Conservation (phyloP, 2,888 invertebrate species). For the Arctia plantaginis region DNA sequence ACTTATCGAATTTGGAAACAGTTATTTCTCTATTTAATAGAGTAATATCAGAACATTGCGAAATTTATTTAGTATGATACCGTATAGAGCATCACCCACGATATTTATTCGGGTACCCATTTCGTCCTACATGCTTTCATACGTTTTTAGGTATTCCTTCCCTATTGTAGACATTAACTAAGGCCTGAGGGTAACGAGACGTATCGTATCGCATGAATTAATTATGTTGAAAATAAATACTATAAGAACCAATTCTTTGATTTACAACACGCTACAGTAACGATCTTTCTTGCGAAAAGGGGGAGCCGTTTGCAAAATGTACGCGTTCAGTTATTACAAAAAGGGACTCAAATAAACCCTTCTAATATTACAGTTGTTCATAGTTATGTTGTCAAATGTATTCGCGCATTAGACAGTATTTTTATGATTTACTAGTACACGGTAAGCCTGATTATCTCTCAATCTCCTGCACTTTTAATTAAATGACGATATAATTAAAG, state of each 20-base stretch:
- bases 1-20: slow-evolving; percentile 33
- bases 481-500: too few species aligned
- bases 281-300: not conserved
- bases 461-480: too few species aligned
- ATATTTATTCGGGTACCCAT: slow-evolving; percentile 51
- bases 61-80: slow-evolving; percentile 48
- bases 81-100: slow-evolving; percentile 41
- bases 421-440: not conserved
- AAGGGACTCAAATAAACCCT: not conserved
- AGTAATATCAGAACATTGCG: slow-evolving; percentile 44
- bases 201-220: not conserved
- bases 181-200: not conserved
- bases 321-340: too few species aligned
- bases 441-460: too few species aligned
- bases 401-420: not conserved
- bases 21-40: slow-evolving; percentile 39
- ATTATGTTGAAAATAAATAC: not conserved
- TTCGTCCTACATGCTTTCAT: slow-evolving; percentile 47
- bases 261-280: not conserved
- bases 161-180: slow-evolving; percentile 37
- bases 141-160: slow-evolving; percentile 27
- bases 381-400: not conserved
- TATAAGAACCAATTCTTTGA: slow-evolving; percentile 5
- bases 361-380: not conserved
- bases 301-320: not conserved